Percentiles rank a stretch among this genome's conserved stretches.
These are phyloP conservation scores for Calephelis perditalis DNA, from an alignment of 2,888 invertebrate genomes.

Conservation along the genomic window DNA sequence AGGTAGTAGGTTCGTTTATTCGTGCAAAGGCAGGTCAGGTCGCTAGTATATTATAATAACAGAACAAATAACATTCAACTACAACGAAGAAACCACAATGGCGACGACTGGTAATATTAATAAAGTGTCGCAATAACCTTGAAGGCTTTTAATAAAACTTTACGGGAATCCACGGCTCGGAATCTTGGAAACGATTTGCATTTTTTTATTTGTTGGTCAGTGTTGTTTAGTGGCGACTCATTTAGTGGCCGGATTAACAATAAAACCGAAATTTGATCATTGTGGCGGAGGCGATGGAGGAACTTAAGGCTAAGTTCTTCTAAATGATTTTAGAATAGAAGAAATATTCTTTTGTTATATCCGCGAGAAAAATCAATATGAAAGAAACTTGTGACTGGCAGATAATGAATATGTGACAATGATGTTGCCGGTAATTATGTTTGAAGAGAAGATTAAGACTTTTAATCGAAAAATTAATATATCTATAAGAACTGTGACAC, in stretches of 20 bases:
- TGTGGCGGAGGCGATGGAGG: constrained; percentile 49
- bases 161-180: constrained; percentile 38
- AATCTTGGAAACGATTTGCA: constrained; percentile 52
- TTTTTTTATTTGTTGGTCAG: constrained; percentile 46
- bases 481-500: no score
- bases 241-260: constrained; percentile 68
- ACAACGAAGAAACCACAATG: constrained; percentile 14
- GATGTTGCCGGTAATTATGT: no score
- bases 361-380: no score
- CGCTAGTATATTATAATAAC: neutral
- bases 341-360: no score
- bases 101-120: constrained; percentile 24
- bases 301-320: constrained; percentile 50
- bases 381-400: no score
- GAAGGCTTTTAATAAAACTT: constrained; percentile 28
- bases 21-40: no score
- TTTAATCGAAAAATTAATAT: no score
- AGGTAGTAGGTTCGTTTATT: no score
- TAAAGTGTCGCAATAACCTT: constrained; percentile 25
- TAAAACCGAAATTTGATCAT: constrained; percentile 79
- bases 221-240: constrained; percentile 60
- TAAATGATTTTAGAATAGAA: no score
- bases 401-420: no score
- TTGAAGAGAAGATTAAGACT: no score
- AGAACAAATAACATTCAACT: constrained; percentile 17